Percentiles rank a stretch among this genome's conserved stretches.
Evolutionary conservation across 2,113 vertebrate species (phyloP).

Genomic region (Rhabdomys dilectus): DNA sequence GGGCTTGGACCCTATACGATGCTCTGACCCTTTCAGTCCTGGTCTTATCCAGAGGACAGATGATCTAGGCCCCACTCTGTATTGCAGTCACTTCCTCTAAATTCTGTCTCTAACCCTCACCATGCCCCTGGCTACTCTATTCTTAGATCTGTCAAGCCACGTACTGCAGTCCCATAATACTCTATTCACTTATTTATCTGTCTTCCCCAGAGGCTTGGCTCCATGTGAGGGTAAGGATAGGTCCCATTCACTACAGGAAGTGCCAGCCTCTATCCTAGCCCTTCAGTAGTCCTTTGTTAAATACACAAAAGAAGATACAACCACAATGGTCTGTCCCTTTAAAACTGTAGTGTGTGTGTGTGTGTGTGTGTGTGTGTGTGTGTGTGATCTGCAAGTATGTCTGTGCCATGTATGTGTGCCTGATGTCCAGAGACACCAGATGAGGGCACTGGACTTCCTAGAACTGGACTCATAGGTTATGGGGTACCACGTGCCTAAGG

Average conservation of each 20-base stretch:
- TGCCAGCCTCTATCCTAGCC: neutral
- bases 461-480: neutral
- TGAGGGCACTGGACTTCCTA: neutral
- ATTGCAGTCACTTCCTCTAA: neutral
- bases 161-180: neutral
- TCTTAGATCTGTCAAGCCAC: neutral
- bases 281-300: neutral
- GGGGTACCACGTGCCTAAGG: neutral
- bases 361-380: neutral
- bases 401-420: too few species aligned
- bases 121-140: neutral
- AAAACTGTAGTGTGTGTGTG: neutral
- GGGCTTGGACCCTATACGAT: neutral
- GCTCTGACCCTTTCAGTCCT: neutral
- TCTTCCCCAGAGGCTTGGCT: neutral
- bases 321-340: neutral
- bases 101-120: neutral
- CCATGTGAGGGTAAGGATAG: neutral
- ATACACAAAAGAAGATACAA: constrained; percentile 18
- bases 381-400: neutral
- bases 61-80: neutral
- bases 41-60: neutral
- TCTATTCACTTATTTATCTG: neutral
- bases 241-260: neutral
- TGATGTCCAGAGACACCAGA: neutral